These are phyloP conservation scores for Podargus strigoides DNA, from an alignment of 2,797 vertebrate genomes.

Conservation along the genomic window DNA sequence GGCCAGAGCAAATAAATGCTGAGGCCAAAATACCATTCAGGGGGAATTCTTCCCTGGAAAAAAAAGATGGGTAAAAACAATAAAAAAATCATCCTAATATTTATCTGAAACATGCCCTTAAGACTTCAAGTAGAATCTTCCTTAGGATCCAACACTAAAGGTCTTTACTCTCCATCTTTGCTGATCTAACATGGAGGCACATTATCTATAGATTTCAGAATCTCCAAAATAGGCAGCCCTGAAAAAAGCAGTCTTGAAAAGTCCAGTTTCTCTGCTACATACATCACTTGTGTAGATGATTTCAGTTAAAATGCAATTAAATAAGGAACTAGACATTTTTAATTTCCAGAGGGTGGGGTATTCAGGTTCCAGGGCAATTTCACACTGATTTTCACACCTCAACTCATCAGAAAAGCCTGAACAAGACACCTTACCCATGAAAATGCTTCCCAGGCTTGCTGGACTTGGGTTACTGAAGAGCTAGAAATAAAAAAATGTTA, in stretches of 20 bases:
- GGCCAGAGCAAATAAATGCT: background rate
- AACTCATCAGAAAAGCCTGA: background rate
- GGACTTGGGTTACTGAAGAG: background rate
- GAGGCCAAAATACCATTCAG: background rate
- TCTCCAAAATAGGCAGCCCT: background rate
- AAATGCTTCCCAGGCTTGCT: background rate
- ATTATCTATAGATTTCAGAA: background rate
- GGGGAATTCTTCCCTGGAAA: background rate
- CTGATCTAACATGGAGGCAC: background rate
- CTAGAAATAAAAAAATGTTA: background rate
- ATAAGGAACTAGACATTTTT: background rate
- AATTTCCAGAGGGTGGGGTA: background rate
- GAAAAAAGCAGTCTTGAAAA: background rate
- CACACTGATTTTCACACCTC: background rate
- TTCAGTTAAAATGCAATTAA: background rate
- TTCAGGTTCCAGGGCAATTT: background rate
- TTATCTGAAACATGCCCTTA: background rate
- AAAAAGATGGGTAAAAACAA: background rate
- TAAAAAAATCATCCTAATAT: accelerated
- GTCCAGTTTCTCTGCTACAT: background rate
- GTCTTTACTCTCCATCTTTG: background rate
- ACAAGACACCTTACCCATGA: background rate
- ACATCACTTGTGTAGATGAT: background rate
- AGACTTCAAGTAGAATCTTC: background rate
- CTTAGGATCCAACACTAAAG: background rate